Evolutionary conservation across 2,113 vertebrate genomes (phyloP), one percentile per base, ranked within the genome.

Genomic region (Podarcis muralis): DNA sequence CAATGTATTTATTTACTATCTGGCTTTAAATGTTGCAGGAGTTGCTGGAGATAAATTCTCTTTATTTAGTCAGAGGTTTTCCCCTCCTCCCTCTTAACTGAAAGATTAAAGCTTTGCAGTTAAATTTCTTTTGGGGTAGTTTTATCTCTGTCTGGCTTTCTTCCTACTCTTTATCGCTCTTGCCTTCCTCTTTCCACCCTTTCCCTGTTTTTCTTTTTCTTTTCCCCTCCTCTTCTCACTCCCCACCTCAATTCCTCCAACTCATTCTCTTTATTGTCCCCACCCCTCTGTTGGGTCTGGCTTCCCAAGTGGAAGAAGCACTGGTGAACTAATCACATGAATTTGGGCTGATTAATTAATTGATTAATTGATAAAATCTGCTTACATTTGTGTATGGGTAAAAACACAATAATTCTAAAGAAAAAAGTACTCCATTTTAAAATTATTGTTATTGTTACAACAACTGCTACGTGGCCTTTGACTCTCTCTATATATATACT

Each of bases 51-150:
- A 88, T 86, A 91, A 88, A 91, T 92, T 77, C 76, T 53, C 92
- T 88, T 92, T 91, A 68, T 68, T 53, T 59, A 62, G 82, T 87
- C 59, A 8, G 77, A 79, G 84, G 84, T 20, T 59, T 22, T 85
- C 90, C 94, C 86, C 12, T 86, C 81, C 18, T 87, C 71, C 91
- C 20, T 0, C 90, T 91, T 89, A 93, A 93, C 82, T 90, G 12
- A 35, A 88, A 86, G 72, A 93, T 86, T 43, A 92, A 93, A 94
- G 89, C 71, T 68, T 77, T 84, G 30, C 87, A 87, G 88, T 65
- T 86, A 88, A 92, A 88, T 83, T 30, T 69, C 87, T 81, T 88
- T 82, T 87, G 83, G 43, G 43, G 30, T 7, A 57, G 94, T 89
- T 94, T 90, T 93, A 92, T 92, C 88, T 89, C 59, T 92, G 75